Conservation (phyloP, 2,888 invertebrate species). For the Trissolcus brochymenae region DNA sequence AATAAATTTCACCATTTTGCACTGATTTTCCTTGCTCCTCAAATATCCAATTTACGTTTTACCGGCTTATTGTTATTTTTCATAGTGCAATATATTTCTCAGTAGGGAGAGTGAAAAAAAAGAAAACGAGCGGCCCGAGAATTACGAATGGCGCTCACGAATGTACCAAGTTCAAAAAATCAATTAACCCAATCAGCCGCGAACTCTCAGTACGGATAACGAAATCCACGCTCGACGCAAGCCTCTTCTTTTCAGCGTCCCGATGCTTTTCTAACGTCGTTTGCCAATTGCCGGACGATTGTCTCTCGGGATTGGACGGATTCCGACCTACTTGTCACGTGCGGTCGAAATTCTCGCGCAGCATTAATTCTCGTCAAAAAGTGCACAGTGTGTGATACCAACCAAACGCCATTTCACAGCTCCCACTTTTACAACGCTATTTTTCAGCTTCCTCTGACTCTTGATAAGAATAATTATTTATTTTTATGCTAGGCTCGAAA, state of each 20-base stretch:
- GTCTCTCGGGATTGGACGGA: constrained; percentile 22
- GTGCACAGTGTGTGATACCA: constrained; percentile 1
- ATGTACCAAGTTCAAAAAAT: constrained; percentile 44
- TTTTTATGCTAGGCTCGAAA: no score
- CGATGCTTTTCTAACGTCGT: constrained; percentile 19
- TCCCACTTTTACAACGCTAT: no score
- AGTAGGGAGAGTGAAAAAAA: no score
- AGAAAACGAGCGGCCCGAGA: neutral
- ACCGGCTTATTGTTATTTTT: no score
- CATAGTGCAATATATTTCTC: no score
- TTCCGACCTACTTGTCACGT: constrained; percentile 35
- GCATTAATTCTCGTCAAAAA: constrained; percentile 25
- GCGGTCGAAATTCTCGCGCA: constrained; percentile 11
- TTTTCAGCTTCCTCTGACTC: no score
- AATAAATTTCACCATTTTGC: no score
- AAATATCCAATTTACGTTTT: no score
- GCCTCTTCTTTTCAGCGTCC: constrained; percentile 14
- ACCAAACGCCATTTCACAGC: neutral
- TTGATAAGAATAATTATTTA: no score
- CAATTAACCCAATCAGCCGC: constrained; percentile 39
- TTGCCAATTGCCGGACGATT: constrained; percentile 29
- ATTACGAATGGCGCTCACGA: constrained; percentile 25
- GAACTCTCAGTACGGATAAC: constrained; percentile 18
- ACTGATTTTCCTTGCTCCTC: no score
- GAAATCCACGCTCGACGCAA: constrained; percentile 5